Evolutionary conservation across 1,140 invertebrate genomes (phyloP), one percentile per base, ranked within the genome.

Genomic region (Drosophila grimshawi): DNA sequence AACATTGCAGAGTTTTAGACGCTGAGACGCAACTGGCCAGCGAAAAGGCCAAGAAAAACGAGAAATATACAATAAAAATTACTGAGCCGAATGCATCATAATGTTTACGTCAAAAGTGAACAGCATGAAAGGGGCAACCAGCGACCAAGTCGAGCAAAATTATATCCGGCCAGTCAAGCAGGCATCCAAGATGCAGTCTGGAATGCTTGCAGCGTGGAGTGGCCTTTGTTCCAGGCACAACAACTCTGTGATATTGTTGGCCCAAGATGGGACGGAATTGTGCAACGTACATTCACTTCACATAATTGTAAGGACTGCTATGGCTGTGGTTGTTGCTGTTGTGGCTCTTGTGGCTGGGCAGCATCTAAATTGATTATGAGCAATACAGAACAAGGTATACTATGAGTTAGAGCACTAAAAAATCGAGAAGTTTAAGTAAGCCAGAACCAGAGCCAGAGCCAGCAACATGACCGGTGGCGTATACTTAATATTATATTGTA

Each of bases 61-160:
- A 71, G 55, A 66, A 78, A 89, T 81, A 89, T 89, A 89, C 86
- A 89, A 89, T 89, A 89, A 89, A 89, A 90, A 89, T 89, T 89
- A 89, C 85, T 89, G 74, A 78, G 89, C 80, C 85, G 78, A 89
- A 89, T 89, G 80, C 85, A 89, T 89, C 85, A 89, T 89, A 89
- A 89, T 89, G 85, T 89, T 89, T 89, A 81, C 79, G 78, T 89
- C 85, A 81, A 80, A 89, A 89, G 66, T 81, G 85, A 85, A 76
- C 85, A 89, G 81, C 85, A 88, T 80, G 67, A 88, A 86, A 80
- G 19, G 19, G 19, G 19, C 19, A 19, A 19, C 19, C 19, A 67
- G 71, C 70, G 69, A 56, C 55, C 57, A n/a, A 65, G 43, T 41
- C 57, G 45, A 37, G 37, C 39, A 51, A 19, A 19, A 19, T 19